These are phyloP conservation scores for Rhinella marina DNA, from an alignment of 2,797 vertebrate genomes.

Conservation along the genomic window DNA sequence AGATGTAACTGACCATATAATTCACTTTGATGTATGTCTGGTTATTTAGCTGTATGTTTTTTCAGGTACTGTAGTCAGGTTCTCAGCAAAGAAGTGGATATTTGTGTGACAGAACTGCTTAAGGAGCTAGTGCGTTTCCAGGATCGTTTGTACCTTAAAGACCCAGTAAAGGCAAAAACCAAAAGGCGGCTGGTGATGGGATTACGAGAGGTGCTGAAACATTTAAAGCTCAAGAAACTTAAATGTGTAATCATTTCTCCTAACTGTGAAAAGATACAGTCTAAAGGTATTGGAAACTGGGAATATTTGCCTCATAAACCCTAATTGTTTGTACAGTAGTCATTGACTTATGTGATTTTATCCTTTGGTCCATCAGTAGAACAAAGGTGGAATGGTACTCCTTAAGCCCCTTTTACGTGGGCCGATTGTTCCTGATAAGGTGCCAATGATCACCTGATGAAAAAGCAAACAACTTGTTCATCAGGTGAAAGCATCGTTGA, in stretches of 20 bases:
- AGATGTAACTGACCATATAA: neutral
- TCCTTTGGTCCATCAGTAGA: neutral
- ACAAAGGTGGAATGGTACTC: too few relatives aligned
- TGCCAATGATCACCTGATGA: too few relatives aligned
- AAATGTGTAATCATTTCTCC: conserved; percentile 97
- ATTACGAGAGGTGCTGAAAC: conserved; percentile 93
- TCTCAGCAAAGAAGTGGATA: conserved; percentile 94
- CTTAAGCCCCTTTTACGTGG: too few relatives aligned
- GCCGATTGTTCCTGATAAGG: too few relatives aligned
- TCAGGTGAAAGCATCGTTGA: too few relatives aligned
- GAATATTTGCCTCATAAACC: neutral
- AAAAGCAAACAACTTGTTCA: too few relatives aligned
- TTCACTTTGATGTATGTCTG: neutral
- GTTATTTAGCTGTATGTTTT: neutral
- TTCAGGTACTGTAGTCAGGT: conserved; percentile 96
- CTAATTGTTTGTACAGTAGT: neutral
- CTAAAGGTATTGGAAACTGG: conserved; percentile 82
- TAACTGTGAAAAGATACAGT: conserved; percentile 95
- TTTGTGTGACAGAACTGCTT: conserved; percentile 87
- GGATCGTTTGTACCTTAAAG: conserved; percentile 96
- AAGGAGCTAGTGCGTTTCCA: conserved; percentile 97
- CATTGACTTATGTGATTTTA: too few relatives aligned
- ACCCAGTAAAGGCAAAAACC: conserved; percentile 95
- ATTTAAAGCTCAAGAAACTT: conserved; percentile 91
- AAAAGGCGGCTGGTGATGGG: conserved; percentile 96